Conservation (phyloP, 2,888 invertebrate genomes). For the Oxystoma pomonae region DNA sequence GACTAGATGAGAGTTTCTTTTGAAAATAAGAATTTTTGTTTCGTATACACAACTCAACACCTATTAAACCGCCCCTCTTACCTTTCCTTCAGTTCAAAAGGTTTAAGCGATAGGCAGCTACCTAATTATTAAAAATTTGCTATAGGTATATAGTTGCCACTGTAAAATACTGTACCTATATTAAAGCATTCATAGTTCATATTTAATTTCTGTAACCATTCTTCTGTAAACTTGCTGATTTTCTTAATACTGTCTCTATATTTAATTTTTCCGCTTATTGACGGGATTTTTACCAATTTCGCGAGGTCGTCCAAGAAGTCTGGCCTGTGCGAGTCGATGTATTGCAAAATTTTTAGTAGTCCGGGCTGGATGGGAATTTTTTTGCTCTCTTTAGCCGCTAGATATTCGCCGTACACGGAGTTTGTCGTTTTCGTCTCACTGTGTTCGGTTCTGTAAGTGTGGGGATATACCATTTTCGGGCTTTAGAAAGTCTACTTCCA, state of each 20-base stretch:
- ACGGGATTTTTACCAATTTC: constrained; percentile 42
- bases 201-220: constrained; percentile 44
- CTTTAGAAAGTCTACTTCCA: too few relatives aligned
- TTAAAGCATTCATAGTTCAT: constrained; percentile 46
- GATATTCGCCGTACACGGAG: constrained; percentile 42
- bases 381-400: constrained; percentile 33
- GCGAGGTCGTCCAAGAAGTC: constrained; percentile 39
- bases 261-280: constrained; percentile 40
- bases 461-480: constrained; percentile 44
- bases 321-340: constrained; percentile 42
- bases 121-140: too few relatives aligned
- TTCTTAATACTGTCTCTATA: constrained; percentile 37
- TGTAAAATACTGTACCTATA: too few relatives aligned
- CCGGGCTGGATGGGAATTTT: constrained; percentile 43
- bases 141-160: too few relatives aligned
- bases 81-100: too few relatives aligned
- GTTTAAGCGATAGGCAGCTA: too few relatives aligned
- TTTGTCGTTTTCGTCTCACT: constrained; percentile 46
- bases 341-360: constrained; percentile 43
- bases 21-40: too few relatives aligned
- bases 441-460: constrained; percentile 44
- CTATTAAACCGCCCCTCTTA: too few relatives aligned
- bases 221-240: constrained; percentile 42
- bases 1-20: too few relatives aligned
- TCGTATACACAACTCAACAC: too few relatives aligned